Evolutionary conservation across 2,113 vertebrate genomes (phyloP).

Genomic region (Xiphophorus hellerii): DNA sequence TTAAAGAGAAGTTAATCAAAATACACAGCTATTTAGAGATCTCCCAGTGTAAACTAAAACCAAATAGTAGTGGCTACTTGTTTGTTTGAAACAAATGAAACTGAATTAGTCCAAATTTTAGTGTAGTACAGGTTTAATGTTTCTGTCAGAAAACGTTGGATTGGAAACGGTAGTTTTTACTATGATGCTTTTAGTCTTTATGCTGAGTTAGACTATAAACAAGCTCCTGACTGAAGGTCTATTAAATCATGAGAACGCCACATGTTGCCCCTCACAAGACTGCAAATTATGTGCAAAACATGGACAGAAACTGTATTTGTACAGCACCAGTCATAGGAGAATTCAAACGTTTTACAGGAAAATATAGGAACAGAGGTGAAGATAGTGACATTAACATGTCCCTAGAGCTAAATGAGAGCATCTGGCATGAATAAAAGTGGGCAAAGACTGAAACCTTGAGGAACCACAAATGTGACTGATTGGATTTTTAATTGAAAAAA

Average conservation of each 20-base stretch:
- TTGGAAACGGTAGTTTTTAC: neutral
- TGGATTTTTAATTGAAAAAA: too few relatives aligned
- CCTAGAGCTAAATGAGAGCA: too few relatives aligned
- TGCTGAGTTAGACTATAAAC: conserved; percentile 1
- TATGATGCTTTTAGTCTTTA: neutral
- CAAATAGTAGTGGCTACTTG: neutral
- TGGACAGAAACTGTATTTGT: neutral
- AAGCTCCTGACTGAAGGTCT: neutral
- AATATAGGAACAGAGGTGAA: too few relatives aligned
- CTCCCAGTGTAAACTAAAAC: neutral
- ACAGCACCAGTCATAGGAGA: neutral
- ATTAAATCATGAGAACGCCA: neutral
- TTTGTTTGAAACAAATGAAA: neutral
- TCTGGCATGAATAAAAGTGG: too few relatives aligned
- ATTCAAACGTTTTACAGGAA: too few relatives aligned
- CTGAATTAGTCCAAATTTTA: neutral
- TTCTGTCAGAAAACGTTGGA: neutral
- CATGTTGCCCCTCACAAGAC: neutral
- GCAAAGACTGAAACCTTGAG: too few relatives aligned
- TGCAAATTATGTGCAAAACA: neutral
- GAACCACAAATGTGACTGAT: too few relatives aligned
- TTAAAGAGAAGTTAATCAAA: neutral
- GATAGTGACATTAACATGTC: too few relatives aligned
- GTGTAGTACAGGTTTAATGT: neutral
- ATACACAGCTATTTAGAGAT: too few relatives aligned